phyloP scores from a whole-genome alignment of 37 sponge, comb jelly and placozoan genomes.

The Cladorhizidae sp. region DNA sequence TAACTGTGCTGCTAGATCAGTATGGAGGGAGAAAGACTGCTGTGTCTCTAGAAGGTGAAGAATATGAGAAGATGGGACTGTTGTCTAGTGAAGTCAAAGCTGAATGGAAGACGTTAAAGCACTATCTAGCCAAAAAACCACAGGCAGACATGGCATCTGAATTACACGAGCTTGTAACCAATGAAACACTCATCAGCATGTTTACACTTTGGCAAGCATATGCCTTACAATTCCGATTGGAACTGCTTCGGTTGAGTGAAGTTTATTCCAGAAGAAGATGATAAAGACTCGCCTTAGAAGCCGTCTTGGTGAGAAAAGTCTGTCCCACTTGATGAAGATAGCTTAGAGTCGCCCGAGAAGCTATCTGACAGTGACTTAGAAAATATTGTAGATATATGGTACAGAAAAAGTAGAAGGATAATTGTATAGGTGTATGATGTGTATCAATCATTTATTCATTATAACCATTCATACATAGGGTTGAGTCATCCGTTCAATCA shows the following conservation, averaged over 20 bases:
- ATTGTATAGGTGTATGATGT: not conserved
- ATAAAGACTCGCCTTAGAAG: constrained; percentile 56
- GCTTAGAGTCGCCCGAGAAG: constrained; percentile 64
- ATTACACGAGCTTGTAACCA: constrained; percentile 28
- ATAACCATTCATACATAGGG: too few species aligned
- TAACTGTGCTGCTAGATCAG: constrained; percentile 33
- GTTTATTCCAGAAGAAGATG: constrained; percentile 60
- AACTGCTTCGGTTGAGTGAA: constrained; percentile 66
- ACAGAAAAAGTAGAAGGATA: constrained; percentile 10
- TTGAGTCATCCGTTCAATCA: too few species aligned
- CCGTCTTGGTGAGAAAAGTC: constrained; percentile 29
- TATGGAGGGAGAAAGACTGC: constrained; percentile 55
- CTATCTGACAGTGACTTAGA: constrained; percentile 13
- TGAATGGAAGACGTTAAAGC: constrained; percentile 34
- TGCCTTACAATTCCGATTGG: constrained; percentile 36
- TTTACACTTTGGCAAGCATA: not conserved
- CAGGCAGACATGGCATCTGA: constrained; percentile 30
- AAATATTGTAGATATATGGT: constrained; percentile 20
- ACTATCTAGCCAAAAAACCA: constrained; percentile 48
- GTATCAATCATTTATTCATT: too few species aligned
- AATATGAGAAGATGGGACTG: constrained; percentile 28
- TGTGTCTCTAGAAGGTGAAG: constrained; percentile 54
- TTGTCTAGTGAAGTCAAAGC: constrained; percentile 35
- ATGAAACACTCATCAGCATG: constrained; percentile 56
- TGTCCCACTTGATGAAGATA: constrained; percentile 55